phyloP scores from a whole-genome alignment of 2,888 invertebrate species.

The Leptarthrus brevirostris region DNA sequence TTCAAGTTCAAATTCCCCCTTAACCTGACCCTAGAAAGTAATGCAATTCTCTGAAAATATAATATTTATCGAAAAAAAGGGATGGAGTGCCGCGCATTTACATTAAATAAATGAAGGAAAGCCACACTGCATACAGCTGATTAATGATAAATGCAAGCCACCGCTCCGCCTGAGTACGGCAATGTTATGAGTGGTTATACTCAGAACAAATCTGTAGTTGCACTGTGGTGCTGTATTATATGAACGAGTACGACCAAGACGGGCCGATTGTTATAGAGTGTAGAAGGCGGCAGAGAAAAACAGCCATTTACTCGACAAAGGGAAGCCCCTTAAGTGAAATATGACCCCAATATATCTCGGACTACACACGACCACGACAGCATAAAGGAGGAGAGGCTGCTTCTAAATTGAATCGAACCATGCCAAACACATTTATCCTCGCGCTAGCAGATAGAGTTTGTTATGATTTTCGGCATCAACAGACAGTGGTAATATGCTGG shows the following conservation, averaged over 20 bases:
- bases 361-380: slow-evolving; percentile 7
- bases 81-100: slow-evolving; percentile 24
- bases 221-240: too few relatives aligned
- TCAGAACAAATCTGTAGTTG: too few relatives aligned
- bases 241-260: too few relatives aligned
- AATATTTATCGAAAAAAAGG: slow-evolving; percentile 32
- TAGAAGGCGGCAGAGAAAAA: slow-evolving; percentile 8
- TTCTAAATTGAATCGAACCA: slow-evolving; percentile 35
- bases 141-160: slow-evolving; percentile 15
- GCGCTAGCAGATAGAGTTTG: slow-evolving; percentile 1
- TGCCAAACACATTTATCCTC: slow-evolving; percentile 10
- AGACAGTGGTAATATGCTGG: background rate
- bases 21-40: slow-evolving; percentile 37
- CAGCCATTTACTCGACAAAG: slow-evolving; percentile 18
- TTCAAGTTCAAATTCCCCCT: slow-evolving; percentile 20
- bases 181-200: too few relatives aligned
- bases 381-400: background rate
- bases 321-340: slow-evolving; percentile 65
- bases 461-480: slow-evolving; percentile 35
- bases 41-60: slow-evolving; percentile 43
- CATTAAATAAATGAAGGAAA: slow-evolving; percentile 36
- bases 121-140: slow-evolving; percentile 22
- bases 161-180: background rate
- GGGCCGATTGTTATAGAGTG: background rate
- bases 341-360: slow-evolving; percentile 61